phyloP scores from a whole-genome alignment of 2,888 invertebrate species.

The Drosophila dives region DNA sequence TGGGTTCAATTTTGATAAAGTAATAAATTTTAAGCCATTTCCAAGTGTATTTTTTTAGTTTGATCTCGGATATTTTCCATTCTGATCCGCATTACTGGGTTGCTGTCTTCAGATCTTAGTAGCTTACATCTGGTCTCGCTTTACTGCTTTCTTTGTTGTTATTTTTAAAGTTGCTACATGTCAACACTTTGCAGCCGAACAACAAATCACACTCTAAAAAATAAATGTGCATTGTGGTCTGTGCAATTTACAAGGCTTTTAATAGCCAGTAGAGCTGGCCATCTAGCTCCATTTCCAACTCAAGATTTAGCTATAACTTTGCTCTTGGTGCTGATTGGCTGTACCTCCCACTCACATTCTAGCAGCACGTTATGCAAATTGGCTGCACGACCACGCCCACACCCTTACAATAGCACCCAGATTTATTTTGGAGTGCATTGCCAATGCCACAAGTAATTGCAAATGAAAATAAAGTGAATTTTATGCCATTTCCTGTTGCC shows the following conservation, averaged over 20 bases:
- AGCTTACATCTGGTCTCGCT: conserved; percentile 6
- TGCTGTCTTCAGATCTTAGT: no score
- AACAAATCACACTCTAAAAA: conserved; percentile 1
- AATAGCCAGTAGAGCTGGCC: conserved; percentile 6
- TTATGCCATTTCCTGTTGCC: conserved; percentile 58
- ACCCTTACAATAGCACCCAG: conserved; percentile 17
- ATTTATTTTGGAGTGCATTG: conserved; percentile 31
- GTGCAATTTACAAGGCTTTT: conserved; percentile 32
- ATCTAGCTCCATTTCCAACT: conserved; percentile 2
- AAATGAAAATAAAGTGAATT: conserved; percentile 48
- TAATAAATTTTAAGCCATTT: not conserved
- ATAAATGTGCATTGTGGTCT: conserved; percentile 37
- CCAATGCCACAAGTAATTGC: conserved; percentile 61
- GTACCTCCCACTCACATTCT: conserved; percentile 35
- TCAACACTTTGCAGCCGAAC: conserved; percentile 46
- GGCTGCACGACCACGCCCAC: conserved; percentile 49
- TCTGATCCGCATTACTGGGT: not conserved
- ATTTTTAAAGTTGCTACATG: conserved; percentile 16
- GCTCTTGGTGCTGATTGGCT: conserved; percentile 29
- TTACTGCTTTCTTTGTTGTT: not conserved
- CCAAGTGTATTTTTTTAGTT: not conserved
- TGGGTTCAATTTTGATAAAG: not conserved
- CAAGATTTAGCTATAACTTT: not conserved
- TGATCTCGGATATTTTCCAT: not conserved
- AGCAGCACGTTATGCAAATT: conserved; percentile 46